phyloP scores from a whole-genome alignment of 2,888 invertebrate genomes.

The Dicyrtomina minuta region DNA sequence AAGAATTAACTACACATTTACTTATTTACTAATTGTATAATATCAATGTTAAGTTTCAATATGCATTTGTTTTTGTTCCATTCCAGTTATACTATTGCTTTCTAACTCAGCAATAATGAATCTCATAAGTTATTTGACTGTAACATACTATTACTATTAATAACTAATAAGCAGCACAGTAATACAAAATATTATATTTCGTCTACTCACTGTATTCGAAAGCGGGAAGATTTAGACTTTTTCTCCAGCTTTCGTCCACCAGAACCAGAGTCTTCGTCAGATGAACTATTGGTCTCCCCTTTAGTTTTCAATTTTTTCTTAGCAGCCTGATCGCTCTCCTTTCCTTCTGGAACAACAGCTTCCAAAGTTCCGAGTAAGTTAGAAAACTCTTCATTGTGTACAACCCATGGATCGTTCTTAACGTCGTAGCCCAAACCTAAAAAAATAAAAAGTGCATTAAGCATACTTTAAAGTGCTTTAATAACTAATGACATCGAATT shows the following conservation, averaged over 20 bases:
- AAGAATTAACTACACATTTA: too few relatives aligned
- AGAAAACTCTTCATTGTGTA: slow-evolving; percentile 46
- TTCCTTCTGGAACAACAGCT: neutral
- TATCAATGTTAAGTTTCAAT: too few relatives aligned
- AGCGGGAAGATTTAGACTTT: slow-evolving; percentile 44
- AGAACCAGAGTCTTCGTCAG: slow-evolving; percentile 11
- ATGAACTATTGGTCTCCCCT: neutral
- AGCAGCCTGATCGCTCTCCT: neutral
- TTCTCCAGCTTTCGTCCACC: slow-evolving; percentile 34
- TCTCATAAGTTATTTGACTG: too few relatives aligned
- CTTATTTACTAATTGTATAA: too few relatives aligned
- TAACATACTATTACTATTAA: too few relatives aligned
- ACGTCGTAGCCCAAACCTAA: slow-evolving; percentile 47
- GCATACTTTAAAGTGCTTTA: slow-evolving; percentile 5
- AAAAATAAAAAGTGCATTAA: slow-evolving; percentile 29
- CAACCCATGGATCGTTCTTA: slow-evolving; percentile 47
- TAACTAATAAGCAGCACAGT: too few relatives aligned
- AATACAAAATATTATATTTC: too few relatives aligned
- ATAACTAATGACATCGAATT: neutral
- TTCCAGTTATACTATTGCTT: too few relatives aligned
- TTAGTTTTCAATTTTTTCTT: neutral
- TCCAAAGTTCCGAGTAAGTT: slow-evolving; percentile 32
- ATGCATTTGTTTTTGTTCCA: too few relatives aligned
- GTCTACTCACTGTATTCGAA: slow-evolving; percentile 49
- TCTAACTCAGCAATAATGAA: too few relatives aligned